Base-by-base conservation (phyloP, 2,888 invertebrate species). In the Ornithoptera priamus region DNA sequence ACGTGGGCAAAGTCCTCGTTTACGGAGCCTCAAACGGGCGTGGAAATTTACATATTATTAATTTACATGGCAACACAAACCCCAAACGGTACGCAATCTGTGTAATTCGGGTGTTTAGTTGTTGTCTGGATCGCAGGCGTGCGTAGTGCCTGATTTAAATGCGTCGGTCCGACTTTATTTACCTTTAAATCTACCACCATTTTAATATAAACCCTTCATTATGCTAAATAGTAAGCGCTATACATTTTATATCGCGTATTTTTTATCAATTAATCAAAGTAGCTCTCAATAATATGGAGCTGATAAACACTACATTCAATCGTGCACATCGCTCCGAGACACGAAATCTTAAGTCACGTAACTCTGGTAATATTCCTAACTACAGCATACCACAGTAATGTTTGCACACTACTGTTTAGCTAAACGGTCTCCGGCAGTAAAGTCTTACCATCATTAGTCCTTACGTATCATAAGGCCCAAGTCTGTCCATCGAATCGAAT, bases 11-110 rank as follows among this genome's bases (percentile, higher is more conserved):
- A 84, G 77, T 77, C 75, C 76, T 75, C 76, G 73, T 75, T 77
- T 72, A 68, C 75, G 72, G 77, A 73, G 77, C 76, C 78, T 80
- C 72, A 75, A 78, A 79, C 81, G 80, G 80, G 83, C 76, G 82
- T 80, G 79, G 81, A 86, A 87, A 91, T 91, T 91, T 90, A 86
- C 91, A 92, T 92, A 89, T 89, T 90, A 92, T 90, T 90, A 91
- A 91, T 91, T 89, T 89, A 90, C 85, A 85, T 84, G 80, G 85
- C 82, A 83, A 82, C 83, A 76, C 77, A 79, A 80, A 81, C 83
- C 70, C 82, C 75, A 73, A 57, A 80, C 83, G 76, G 84, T 81
- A 83, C 78, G 81, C 88, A 88, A 89, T 89, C 87, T 89, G 86
- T 88, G 87, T 88, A 88, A 90, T 90, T 88, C 87, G 81, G 80